These are phyloP conservation scores for Stegastes partitus DNA, from an alignment of 2,113 vertebrate genomes.

Conservation along the genomic window DNA sequence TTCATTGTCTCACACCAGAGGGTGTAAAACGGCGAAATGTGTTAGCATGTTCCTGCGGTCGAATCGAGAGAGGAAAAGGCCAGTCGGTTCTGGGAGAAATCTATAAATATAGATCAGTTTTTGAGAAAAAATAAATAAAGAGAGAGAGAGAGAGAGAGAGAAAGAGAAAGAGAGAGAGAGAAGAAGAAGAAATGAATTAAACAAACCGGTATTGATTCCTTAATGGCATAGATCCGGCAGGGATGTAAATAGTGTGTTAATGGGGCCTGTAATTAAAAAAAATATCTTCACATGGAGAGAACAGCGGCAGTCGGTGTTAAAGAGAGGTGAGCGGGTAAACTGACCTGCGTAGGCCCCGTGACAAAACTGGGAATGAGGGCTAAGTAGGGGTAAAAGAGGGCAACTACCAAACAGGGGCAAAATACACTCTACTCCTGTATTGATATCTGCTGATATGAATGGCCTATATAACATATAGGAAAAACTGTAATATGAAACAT, in stretches of 20 bases:
- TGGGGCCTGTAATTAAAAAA: conserved; percentile 68
- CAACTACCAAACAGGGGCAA: not conserved
- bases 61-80: conserved; percentile 40
- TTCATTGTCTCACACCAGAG: not conserved
- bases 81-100: conserved; percentile 55
- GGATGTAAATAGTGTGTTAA: conserved; percentile 76
- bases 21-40: conserved; percentile 29
- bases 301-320: conserved; percentile 4
- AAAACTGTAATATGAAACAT: too few species aligned
- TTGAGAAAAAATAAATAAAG: conserved; percentile 7
- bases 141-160: not conserved
- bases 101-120: conserved; percentile 77
- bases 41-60: conserved; percentile 41
- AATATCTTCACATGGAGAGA: conserved; percentile 20
- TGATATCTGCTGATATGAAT: conserved; percentile 17
- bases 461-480: too few species aligned
- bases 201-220: conserved; percentile 64
- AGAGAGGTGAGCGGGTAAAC: conserved; percentile 15
- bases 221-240: conserved; percentile 73
- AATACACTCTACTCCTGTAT: not conserved
- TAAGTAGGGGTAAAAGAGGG: conserved; percentile 8
- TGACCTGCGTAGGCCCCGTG: not conserved
- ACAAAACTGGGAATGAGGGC: not conserved
- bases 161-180: conserved; percentile 1
- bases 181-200: conserved; percentile 71